These are phyloP conservation scores for Masticophis lateralis DNA, from an alignment of 2,797 vertebrate species.

Conservation along the genomic window DNA sequence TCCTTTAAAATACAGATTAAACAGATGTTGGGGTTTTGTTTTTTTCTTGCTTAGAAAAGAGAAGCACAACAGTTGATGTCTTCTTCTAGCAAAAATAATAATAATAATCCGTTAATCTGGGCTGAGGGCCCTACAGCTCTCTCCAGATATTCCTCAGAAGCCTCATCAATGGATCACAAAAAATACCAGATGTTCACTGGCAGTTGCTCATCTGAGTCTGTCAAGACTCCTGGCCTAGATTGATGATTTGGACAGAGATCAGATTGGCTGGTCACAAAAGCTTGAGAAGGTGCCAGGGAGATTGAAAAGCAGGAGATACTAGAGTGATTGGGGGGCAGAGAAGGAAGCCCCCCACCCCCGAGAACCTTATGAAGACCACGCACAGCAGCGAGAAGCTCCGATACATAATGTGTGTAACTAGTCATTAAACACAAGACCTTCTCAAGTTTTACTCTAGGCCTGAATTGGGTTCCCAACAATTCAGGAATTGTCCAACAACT, in stretches of 20 bases:
- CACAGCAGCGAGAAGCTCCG: not conserved
- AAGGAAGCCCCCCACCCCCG: not conserved
- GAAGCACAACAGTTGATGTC: not conserved
- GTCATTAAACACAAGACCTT: not conserved
- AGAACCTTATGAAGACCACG: not conserved
- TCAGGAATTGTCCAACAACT: not conserved
- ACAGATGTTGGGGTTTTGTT: not conserved
- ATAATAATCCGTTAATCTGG: not conserved
- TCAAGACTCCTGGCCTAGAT: not conserved
- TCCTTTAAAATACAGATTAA: not conserved
- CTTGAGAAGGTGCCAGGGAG: not conserved
- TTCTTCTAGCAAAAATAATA: not conserved
- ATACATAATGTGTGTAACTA: rapidly evolving
- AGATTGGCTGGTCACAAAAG: not conserved
- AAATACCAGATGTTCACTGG: not conserved
- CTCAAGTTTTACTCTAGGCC: not conserved
- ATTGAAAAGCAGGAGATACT: not conserved
- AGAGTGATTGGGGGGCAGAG: too few relatives aligned
- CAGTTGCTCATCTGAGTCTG: not conserved
- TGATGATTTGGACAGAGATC: not conserved
- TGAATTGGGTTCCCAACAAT: not conserved
- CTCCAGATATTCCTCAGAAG: not conserved
- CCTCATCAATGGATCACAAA: not conserved
- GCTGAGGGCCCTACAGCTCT: not conserved
- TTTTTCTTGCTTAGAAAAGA: not conserved